Percentiles rank a stretch among this genome's conserved stretches.
These are phyloP conservation scores for Cyprinus carpio DNA, from an alignment of 2,113 vertebrate genomes.

Conservation along the genomic window DNA sequence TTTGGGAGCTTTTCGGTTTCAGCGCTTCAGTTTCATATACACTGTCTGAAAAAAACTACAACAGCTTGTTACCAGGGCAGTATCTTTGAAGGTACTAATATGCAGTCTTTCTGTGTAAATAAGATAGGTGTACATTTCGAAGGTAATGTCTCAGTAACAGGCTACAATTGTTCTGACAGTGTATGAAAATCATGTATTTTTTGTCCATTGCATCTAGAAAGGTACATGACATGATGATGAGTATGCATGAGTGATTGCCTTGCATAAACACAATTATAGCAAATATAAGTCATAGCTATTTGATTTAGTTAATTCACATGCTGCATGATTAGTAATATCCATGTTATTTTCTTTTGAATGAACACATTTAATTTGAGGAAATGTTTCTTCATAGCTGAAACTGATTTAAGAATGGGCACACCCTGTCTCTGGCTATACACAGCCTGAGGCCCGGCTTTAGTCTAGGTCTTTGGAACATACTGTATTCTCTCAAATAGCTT, in stretches of 20 bases:
- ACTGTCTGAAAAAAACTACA: constrained; percentile 11
- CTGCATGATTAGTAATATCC: neutral
- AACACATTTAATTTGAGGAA: neutral
- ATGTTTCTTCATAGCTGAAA: neutral
- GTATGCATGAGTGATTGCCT: neutral
- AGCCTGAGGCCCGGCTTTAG: constrained; percentile 29
- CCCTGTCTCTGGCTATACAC: constrained; percentile 11
- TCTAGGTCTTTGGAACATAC: constrained; percentile 37
- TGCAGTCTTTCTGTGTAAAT: constrained; percentile 59
- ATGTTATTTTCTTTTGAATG: neutral
- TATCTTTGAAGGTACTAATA: constrained; percentile 64
- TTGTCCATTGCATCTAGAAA: constrained; percentile 41
- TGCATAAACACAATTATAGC: neutral
- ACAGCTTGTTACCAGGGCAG: constrained; percentile 67
- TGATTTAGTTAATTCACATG: neutral
- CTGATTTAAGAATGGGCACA: constrained; percentile 35
- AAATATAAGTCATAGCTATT: neutral
- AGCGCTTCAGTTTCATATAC: neutral
- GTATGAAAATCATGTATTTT: constrained; percentile 16
- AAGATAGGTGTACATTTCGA: constrained; percentile 32
- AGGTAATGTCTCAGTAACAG: neutral
- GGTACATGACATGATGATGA: constrained; percentile 18
- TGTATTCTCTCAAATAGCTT: constrained; percentile 41
- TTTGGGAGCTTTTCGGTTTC: neutral
- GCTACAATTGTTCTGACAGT: neutral